Base-by-base conservation (phyloP, 1,140 invertebrate genomes). In the Camponotus floridanus region DNA sequence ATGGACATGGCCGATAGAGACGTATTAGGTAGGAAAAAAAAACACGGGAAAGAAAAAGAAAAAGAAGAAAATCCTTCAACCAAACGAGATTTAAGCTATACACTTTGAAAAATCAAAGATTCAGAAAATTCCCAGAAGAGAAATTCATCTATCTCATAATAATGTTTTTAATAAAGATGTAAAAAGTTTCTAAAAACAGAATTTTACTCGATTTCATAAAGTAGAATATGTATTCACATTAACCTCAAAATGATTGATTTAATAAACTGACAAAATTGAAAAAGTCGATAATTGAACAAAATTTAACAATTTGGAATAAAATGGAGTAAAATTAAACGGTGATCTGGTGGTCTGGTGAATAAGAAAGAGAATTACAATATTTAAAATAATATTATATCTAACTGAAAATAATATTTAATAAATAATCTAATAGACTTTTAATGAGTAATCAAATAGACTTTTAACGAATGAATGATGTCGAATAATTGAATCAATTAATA, bases 1-100 rank as follows among this genome's bases (percentile, higher is more conserved):
- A 89, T 89, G 74, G 62, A 89, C 85, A 85, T 62, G 70, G 31
- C 65, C 86, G 88, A 90, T 90, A 89, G 76, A 87, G 86, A 89
- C 51, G 86, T 90, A 90, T 87, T 80, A 89, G 79, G 68, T 87
- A 86, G 68, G 33, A 90, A 36, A 31, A 71, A 48, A 36, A 21
- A 36, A 9, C 3, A 18, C 45, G 70, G 26, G 26, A 26, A 26
- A 26, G 3, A 5, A 65, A n/a, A 21, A 67, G 31, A 18, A 31
- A 61, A 5, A 31, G 18, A 81, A 45, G 11, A 33, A 71, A 33
- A 42, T 5, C 11, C 51, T 18, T 39, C 33, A 5, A 51, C 11
- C 31, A 7, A 45, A 31, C 39, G 64, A 64, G 57, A 78, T 1
- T 33, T 18, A 0, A 8, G 4, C 33, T 26, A 33, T 5, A 26